Conservation (phyloP, 1,140 invertebrate genomes). For the Theocolax elegans region DNA sequence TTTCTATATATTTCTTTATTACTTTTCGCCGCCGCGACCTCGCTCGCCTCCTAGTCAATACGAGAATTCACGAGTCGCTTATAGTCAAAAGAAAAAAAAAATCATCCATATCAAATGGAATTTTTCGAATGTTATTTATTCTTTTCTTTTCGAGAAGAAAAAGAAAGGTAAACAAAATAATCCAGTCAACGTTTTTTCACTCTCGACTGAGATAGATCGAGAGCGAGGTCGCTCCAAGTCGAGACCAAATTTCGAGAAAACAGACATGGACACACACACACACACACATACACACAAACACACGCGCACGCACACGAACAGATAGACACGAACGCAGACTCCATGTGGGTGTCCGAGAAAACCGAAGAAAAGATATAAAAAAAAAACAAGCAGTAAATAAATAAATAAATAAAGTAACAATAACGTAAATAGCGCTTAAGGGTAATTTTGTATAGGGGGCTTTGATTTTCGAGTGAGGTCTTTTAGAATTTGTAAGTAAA, state of each 20-base stretch:
- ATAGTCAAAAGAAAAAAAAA: constrained; percentile 26
- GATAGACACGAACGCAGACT: too few relatives aligned
- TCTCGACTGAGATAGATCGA: constrained; percentile 9
- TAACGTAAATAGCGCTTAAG: constrained; percentile 23
- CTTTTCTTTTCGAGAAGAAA: too few relatives aligned
- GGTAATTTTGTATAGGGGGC: constrained; percentile 15
- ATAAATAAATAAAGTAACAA: background rate
- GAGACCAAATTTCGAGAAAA: background rate
- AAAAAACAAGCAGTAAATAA: background rate
- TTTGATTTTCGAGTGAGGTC: constrained; percentile 35
- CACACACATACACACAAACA: constrained; percentile 13
- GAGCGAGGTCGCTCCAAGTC: constrained; percentile 16
- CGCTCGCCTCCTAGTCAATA: constrained; percentile 41
- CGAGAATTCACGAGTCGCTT: background rate
- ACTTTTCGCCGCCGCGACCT: too few relatives aligned
- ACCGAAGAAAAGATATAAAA: background rate
- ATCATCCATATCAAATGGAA: constrained; percentile 35
- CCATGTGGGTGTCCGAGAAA: too few relatives aligned
- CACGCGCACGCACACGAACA: too few relatives aligned
- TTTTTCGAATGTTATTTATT: background rate
- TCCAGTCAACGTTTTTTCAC: too few relatives aligned
- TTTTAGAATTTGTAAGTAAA: constrained; percentile 38
- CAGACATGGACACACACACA: background rate
- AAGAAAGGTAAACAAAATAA: too few relatives aligned
- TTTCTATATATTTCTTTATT: too few relatives aligned